A percentile compares a stretch with the other conserved stretches of the same genome.
These are phyloP conservation scores for Microtus oregoni DNA, from an alignment of 2,113 vertebrate genomes.

Conservation along the genomic window DNA sequence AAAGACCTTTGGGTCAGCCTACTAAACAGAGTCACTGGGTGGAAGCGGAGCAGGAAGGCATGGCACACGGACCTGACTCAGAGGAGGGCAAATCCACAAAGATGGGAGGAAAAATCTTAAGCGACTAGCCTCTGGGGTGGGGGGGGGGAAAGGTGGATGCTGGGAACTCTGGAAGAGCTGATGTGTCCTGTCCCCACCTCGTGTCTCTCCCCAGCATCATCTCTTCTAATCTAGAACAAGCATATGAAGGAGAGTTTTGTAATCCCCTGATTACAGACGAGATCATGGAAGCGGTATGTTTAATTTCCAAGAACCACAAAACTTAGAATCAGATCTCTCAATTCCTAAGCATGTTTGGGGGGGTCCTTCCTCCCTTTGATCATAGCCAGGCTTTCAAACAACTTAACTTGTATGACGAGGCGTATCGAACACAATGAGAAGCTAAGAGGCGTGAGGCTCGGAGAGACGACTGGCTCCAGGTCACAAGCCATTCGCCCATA, in stretches of 20 bases:
- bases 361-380: not conserved
- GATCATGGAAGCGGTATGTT: not conserved
- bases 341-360: not conserved
- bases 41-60: too few species aligned
- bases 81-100: not conserved
- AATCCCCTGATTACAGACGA: constrained; percentile 31
- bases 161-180: not conserved
- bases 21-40: not conserved
- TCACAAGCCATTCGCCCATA: not conserved
- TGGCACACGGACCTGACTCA: not conserved
- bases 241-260: constrained; percentile 13
- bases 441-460: constrained; percentile 57
- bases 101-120: not conserved
- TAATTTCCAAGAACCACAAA: constrained; percentile 56
- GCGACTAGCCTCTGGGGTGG: not conserved
- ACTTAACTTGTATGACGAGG: fast-evolving
- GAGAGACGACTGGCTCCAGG: constrained; percentile 19
- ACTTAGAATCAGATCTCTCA: constrained; percentile 31
- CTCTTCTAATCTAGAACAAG: not conserved
- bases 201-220: not conserved
- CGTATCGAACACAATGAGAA: not conserved
- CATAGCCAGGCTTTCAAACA: not conserved
- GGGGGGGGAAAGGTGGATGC: not conserved
- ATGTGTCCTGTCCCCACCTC: not conserved
- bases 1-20: not conserved